Base-by-base conservation (phyloP, 2,113 vertebrate genomes). In the Tragelaphus buxtoni region DNA sequence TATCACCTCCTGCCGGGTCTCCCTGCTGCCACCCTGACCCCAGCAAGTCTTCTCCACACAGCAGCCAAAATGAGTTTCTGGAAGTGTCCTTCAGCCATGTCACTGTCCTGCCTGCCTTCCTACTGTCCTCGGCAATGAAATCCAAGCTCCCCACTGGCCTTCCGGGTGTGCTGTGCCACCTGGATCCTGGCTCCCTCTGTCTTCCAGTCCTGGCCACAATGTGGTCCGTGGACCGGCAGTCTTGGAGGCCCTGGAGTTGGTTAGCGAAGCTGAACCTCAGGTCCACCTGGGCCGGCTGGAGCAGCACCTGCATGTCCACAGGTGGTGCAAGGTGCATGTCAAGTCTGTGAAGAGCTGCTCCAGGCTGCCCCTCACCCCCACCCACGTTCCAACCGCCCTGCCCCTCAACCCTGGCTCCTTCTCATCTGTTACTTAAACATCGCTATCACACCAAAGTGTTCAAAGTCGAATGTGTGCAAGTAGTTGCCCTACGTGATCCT, bases 401-500 rank as follows among this genome's bases (percentile, higher is more conserved):
- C 53, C 77, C 55, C 4, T 56, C 56, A 12, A 10, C 7, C 0
- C 16, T 1, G 51, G 88, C 82, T 53, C 51, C 83, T 69, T 42
- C 61, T 51, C 53, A 18, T 8, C 76, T 18, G 35, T 39, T 82
- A 47, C 58, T 60, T 45, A 32, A 42, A 58, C 4, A 56, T 17
- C 55, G 11, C 61, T 30, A 13, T 55, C 56, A 9, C 1, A 1
- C 2, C 0, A 8, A 32, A 10, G 58, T 5, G 2, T 53, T 74
- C 30, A 42, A 55, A 47, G 30, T 58, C 10, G 3, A 32, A 32
- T 1, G 1, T 60, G 14, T n/a, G 30, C 32, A 47, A 16, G n/a
- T 22, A 9, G 13, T 9, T 4, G 14, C 42, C 28, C 32, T 47
- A 1, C 0, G 16, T 0, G 4, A 13, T 6, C 53, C n/a, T 18